These are phyloP conservation scores for Rhineura floridana DNA, from an alignment of 2,113 vertebrate species.

Conservation along the genomic window DNA sequence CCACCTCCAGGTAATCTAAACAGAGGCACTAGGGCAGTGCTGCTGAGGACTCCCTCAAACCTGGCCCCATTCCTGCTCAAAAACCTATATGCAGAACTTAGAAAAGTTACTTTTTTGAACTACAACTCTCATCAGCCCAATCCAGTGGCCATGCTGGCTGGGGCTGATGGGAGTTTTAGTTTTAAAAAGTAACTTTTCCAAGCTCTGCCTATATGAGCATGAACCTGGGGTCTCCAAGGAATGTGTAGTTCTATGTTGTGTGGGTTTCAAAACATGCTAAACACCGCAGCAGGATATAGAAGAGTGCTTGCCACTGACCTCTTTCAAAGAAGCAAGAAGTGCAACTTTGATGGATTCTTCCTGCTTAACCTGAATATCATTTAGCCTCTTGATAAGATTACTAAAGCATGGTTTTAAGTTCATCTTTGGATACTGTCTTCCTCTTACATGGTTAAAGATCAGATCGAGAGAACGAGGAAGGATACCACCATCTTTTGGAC, in stretches of 20 bases:
- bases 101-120: too few relatives aligned
- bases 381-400: conserved; percentile 77
- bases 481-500: conserved; percentile 83
- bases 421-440: conserved; percentile 80
- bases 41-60: not conserved
- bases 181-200: too few relatives aligned
- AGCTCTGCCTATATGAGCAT: not conserved
- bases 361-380: conserved; percentile 79
- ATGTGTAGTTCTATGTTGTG: not conserved
- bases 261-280: not conserved
- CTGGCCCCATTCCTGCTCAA: not conserved
- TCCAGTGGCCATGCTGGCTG: too few relatives aligned
- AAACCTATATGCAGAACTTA: too few relatives aligned
- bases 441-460: conserved; percentile 79
- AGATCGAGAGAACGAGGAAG: conserved; percentile 83
- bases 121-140: too few relatives aligned
- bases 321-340: conserved; percentile 81
- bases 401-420: conserved; percentile 86
- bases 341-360: conserved; percentile 79
- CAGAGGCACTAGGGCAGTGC: too few relatives aligned
- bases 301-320: conserved; percentile 68
- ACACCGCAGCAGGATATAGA: not conserved
- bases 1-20: too few relatives aligned
- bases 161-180: too few relatives aligned
- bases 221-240: not conserved